Percentiles rank a stretch among this genome's conserved stretches.
Conservation (phyloP, 2,797 vertebrate genomes). For the Bryconaethiops microstoma region DNA sequence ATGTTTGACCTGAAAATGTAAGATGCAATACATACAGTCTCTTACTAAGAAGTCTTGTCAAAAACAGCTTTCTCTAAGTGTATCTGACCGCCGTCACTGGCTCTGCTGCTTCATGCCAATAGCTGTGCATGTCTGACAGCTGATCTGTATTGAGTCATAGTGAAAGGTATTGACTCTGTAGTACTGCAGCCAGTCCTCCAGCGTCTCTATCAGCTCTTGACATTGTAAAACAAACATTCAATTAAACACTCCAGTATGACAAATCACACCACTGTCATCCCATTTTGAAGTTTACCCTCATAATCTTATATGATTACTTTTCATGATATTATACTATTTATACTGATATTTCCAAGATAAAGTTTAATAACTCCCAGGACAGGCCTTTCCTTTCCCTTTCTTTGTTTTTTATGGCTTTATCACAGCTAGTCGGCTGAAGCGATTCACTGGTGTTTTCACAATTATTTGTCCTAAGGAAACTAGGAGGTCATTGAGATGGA, state of each 20-base stretch:
- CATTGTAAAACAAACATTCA: slow-evolving; percentile 57
- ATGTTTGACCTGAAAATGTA: too few species aligned
- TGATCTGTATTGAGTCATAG: slow-evolving; percentile 73
- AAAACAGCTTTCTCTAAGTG: slow-evolving; percentile 46
- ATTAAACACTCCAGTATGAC: slow-evolving; percentile 58
- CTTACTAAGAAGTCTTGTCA: neutral
- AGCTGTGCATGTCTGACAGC: slow-evolving; percentile 75
- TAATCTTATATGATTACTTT: too few species aligned
- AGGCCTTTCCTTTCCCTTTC: slow-evolving; percentile 10
- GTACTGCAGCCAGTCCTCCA: slow-evolving; percentile 34
- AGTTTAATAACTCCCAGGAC: neutral
- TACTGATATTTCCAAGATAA: neutral
- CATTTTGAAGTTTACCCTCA: too few species aligned
- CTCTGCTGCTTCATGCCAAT: slow-evolving; percentile 73
- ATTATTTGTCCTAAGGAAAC: slow-evolving; percentile 46
- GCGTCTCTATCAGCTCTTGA: slow-evolving; percentile 60
- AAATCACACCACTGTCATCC: neutral
- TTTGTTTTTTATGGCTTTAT: slow-evolving; percentile 24
- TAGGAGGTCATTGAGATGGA: slow-evolving; percentile 26
- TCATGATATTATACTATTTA: too few species aligned
- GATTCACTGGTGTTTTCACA: slow-evolving; percentile 21
- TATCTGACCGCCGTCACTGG: slow-evolving; percentile 71
- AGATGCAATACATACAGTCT: neutral
- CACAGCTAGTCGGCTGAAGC: neutral
- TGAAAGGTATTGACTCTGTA: slow-evolving; percentile 72